Conservation (phyloP, 2,888 invertebrate genomes). For the Nephrocerus scutellatus region DNA sequence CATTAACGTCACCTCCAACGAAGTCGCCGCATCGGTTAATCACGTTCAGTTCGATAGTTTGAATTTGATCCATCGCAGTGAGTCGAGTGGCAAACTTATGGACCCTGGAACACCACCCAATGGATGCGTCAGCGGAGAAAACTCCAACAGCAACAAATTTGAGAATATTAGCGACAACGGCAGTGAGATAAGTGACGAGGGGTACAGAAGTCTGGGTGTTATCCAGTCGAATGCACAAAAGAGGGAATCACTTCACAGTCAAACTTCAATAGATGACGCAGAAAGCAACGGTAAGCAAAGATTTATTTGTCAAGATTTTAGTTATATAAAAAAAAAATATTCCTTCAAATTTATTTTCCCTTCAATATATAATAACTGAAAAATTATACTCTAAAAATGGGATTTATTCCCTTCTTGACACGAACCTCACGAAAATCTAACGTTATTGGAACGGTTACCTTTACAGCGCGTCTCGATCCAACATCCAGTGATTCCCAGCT, state of each 20-base stretch:
- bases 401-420: background rate
- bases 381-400: background rate
- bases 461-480: constrained; percentile 58
- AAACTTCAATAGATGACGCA: constrained; percentile 65
- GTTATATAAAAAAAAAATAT: no score
- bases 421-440: background rate
- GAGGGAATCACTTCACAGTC: constrained; percentile 62
- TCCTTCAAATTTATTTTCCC: no score
- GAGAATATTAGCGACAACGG: constrained; percentile 70
- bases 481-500: constrained; percentile 46
- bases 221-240: constrained; percentile 54
- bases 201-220: constrained; percentile 72
- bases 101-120: constrained; percentile 13
- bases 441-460: constrained; percentile 2
- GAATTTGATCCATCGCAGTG: constrained; percentile 17
- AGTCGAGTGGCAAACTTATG: constrained; percentile 1
- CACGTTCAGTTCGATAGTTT: constrained; percentile 30
- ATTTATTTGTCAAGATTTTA: no score
- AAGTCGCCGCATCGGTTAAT: constrained; percentile 14
- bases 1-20: constrained; percentile 16
- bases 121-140: constrained; percentile 24
- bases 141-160: constrained; percentile 37
- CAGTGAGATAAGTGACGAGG: constrained; percentile 79
- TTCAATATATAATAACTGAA: no score
- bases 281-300: constrained; percentile 58